These are phyloP conservation scores for Chloroclysta siterata DNA, from an alignment of 2,888 invertebrate species.

Conservation along the genomic window DNA sequence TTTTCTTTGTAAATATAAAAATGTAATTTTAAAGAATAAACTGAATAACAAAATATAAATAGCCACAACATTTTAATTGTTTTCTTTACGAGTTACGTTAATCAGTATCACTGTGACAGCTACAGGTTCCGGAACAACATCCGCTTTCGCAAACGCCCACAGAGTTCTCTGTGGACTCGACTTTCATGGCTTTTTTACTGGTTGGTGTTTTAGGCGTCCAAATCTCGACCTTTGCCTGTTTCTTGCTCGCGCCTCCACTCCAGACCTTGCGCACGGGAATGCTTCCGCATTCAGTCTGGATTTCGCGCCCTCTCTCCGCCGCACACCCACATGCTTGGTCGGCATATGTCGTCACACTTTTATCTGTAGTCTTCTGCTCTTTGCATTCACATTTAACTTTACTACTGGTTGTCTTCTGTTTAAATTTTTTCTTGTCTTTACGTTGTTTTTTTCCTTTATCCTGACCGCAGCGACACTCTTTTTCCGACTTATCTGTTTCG, in stretches of 20 bases:
- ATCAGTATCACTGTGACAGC: slow-evolving; percentile 37
- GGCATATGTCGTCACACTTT: slow-evolving; percentile 52
- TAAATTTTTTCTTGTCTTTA: slow-evolving; percentile 20
- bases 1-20: slow-evolving; percentile 74
- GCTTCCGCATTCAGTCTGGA: slow-evolving; percentile 40
- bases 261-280: slow-evolving; percentile 11
- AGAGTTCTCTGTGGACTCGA: slow-evolving; percentile 30
- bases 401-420: slow-evolving; percentile 15
- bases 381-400: slow-evolving; percentile 39
- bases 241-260: slow-evolving; percentile 7
- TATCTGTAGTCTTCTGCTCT: slow-evolving; percentile 43
- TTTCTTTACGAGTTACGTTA: slow-evolving; percentile 49
- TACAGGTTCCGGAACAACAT: slow-evolving; percentile 37
- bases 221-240: slow-evolving; percentile 29
- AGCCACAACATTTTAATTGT: slow-evolving; percentile 58
- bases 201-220: slow-evolving; percentile 30
- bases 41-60: slow-evolving; percentile 83
- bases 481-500: slow-evolving; percentile 21
- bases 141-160: slow-evolving; percentile 24
- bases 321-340: slow-evolving; percentile 48
- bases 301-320: slow-evolving; percentile 42
- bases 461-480: slow-evolving; percentile 6
- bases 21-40: slow-evolving; percentile 73
- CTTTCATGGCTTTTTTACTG: slow-evolving; percentile 25
- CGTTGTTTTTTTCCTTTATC: slow-evolving; percentile 13